A percentile compares a stretch with the other conserved stretches of the same genome.
Evolutionary conservation across 2,888 invertebrate genomes (phyloP).

Genomic region (Trissonchulus latispiculum): DNA sequence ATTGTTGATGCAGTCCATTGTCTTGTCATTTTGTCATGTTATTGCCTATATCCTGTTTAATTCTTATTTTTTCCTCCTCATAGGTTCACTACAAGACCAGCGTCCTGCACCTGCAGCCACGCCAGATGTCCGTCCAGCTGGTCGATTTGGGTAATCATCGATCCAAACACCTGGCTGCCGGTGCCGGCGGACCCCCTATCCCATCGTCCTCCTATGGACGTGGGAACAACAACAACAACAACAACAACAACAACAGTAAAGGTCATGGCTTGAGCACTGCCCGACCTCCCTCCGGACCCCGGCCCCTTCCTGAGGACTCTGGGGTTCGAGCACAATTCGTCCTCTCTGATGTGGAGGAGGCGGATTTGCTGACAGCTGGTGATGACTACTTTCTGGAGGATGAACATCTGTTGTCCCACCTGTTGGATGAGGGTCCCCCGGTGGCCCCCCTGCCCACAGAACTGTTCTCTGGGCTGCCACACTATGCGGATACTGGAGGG

Average conservation of each 20-base stretch:
- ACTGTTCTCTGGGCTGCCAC: constrained; percentile 16
- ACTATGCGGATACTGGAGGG: not conserved
- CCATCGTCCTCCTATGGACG: too few relatives aligned
- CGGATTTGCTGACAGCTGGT: not conserved
- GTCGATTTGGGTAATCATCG: constrained; percentile 29
- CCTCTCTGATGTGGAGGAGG: not conserved
- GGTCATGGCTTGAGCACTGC: constrained; percentile 23
- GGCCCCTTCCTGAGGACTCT: not conserved
- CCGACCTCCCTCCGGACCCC: too few relatives aligned
- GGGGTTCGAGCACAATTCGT: not conserved
- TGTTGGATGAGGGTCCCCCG: constrained; percentile 17
- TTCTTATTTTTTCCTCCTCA: too few relatives aligned
- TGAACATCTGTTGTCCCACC: constrained; percentile 14
- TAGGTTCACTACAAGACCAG: constrained; percentile 83
- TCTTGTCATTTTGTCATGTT: not conserved
- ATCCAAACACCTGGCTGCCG: not conserved
- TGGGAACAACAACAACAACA: too few relatives aligned
- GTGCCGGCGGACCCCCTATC: too few relatives aligned
- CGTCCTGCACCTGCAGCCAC: constrained; percentile 86
- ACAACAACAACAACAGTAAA: too few relatives aligned
- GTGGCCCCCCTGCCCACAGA: constrained; percentile 25
- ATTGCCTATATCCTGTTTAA: not conserved
- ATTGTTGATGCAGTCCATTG: constrained; percentile 7
- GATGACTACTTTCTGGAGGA: constrained; percentile 17
- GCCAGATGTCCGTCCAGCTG: constrained; percentile 79